phyloP scores from a whole-genome alignment of 1,140 invertebrate species.

The Drosophila simulans region DNA sequence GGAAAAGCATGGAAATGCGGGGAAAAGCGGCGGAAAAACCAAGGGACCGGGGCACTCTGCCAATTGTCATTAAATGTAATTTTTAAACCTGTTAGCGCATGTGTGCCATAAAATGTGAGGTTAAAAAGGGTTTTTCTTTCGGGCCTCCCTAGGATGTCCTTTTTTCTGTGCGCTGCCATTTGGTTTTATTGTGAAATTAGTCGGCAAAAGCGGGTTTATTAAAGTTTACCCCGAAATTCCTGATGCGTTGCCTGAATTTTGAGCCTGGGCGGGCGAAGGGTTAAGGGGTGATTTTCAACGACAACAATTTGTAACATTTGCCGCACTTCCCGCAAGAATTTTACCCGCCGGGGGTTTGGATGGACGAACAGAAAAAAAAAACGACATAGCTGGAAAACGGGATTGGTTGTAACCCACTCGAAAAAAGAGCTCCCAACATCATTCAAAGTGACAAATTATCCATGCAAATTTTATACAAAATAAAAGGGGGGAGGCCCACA shows the following conservation, averaged over 20 bases:
- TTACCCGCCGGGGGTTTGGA: slow-evolving; percentile 18
- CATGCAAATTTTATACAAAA: slow-evolving; percentile 80
- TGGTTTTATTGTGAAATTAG: slow-evolving; percentile 81
- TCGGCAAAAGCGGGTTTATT: slow-evolving; percentile 77
- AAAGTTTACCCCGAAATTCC: slow-evolving; percentile 56
- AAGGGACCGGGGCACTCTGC: slow-evolving; percentile 44
- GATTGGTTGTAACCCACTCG: slow-evolving; percentile 62
- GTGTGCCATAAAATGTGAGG: slow-evolving; percentile 70
- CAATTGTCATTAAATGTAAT: slow-evolving; percentile 83
- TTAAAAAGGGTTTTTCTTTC: slow-evolving; percentile 63
- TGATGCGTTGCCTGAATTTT: slow-evolving; percentile 36
- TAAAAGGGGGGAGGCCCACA: slow-evolving; percentile 1
- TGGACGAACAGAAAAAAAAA: neutral
- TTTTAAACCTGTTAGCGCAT: slow-evolving; percentile 81
- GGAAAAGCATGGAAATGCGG: slow-evolving; percentile 3
- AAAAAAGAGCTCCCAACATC: slow-evolving; percentile 70
- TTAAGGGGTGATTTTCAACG: slow-evolving; percentile 48
- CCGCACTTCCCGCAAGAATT: slow-evolving; percentile 80
- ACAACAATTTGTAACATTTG: slow-evolving; percentile 83
- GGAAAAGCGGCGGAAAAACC: slow-evolving; percentile 9
- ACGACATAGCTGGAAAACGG: neutral
- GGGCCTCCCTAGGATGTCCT: slow-evolving; percentile 29
- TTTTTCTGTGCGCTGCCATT: slow-evolving; percentile 50
- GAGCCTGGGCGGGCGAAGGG: slow-evolving; percentile 18
- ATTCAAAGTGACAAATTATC: slow-evolving; percentile 83